These are phyloP conservation scores for Callopanchax toddi DNA, from an alignment of 2,113 vertebrate species.

Conservation along the genomic window DNA sequence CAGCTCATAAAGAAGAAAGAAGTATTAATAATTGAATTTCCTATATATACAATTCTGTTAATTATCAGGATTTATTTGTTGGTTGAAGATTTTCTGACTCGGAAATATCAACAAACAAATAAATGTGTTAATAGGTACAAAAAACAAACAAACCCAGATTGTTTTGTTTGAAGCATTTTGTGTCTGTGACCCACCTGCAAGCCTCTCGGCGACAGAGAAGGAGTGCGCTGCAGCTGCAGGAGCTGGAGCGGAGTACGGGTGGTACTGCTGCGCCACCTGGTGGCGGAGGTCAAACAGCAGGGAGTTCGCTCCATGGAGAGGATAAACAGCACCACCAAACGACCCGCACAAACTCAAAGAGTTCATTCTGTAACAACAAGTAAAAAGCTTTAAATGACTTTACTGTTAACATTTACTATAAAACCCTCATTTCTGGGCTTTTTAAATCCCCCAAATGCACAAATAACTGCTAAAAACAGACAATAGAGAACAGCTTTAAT, in stretches of 20 bases:
- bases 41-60: too few species aligned
- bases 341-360: slow-evolving; percentile 72
- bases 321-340: slow-evolving; percentile 33
- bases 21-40: too few species aligned
- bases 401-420: not conserved
- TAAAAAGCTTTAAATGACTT: not conserved
- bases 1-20: too few species aligned
- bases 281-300: slow-evolving; percentile 76
- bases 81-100: too few species aligned
- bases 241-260: slow-evolving; percentile 41
- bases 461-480: too few species aligned
- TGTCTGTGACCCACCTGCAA: slow-evolving; percentile 72
- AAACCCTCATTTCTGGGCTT: not conserved
- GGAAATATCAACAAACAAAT: too few species aligned
- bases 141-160: not conserved
- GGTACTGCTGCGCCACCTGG: slow-evolving; percentile 77
- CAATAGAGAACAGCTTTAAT: too few species aligned
- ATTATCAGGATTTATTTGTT: too few species aligned
- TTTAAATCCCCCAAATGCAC: too few species aligned
- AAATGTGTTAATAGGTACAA: too few species aligned
- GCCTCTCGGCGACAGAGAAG: slow-evolving; percentile 78
- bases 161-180: too few species aligned
- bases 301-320: slow-evolving; percentile 60
- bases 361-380: slow-evolving; percentile 61
- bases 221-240: slow-evolving; percentile 62